A percentile compares a stretch with the other conserved stretches of the same genome.
These are phyloP conservation scores for Drosophila koepferae DNA, from an alignment of 2,888 invertebrate genomes.

Conservation along the genomic window DNA sequence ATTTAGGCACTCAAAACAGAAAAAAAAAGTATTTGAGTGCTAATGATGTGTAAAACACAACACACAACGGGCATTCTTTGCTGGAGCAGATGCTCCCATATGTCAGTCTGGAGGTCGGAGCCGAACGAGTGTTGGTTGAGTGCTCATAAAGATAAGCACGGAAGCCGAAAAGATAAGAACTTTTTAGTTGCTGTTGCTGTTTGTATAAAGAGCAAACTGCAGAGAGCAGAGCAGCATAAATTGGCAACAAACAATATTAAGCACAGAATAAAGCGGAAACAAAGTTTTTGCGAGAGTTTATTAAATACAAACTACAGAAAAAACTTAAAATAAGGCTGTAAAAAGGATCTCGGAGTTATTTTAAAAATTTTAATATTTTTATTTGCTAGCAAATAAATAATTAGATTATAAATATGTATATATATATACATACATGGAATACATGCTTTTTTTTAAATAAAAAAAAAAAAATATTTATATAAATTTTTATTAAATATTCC, in stretches of 20 bases:
- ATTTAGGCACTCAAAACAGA: slow-evolving; percentile 24
- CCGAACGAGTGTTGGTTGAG: slow-evolving; percentile 29
- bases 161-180: slow-evolving; percentile 43
- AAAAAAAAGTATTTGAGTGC: slow-evolving; percentile 34
- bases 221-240: slow-evolving; percentile 34
- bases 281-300: not conserved
- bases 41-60: slow-evolving; percentile 68
- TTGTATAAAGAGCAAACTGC: slow-evolving; percentile 23
- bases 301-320: not conserved
- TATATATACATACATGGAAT: too few relatives aligned
- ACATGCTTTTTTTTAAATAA: too few relatives aligned
- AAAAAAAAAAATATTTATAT: too few relatives aligned
- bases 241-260: not conserved
- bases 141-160: slow-evolving; percentile 64
- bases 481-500: too few relatives aligned
- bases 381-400: too few relatives aligned
- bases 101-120: slow-evolving; percentile 43
- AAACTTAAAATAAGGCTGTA: too few relatives aligned
- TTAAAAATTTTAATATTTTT: too few relatives aligned
- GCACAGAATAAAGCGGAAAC: not conserved
- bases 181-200: slow-evolving; percentile 6
- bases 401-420: too few relatives aligned
- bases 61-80: slow-evolving; percentile 44
- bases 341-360: too few relatives aligned
- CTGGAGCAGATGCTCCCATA: slow-evolving; percentile 43